Conservation (phyloP, 1,140 invertebrate species). For the Lethrus apterus region DNA sequence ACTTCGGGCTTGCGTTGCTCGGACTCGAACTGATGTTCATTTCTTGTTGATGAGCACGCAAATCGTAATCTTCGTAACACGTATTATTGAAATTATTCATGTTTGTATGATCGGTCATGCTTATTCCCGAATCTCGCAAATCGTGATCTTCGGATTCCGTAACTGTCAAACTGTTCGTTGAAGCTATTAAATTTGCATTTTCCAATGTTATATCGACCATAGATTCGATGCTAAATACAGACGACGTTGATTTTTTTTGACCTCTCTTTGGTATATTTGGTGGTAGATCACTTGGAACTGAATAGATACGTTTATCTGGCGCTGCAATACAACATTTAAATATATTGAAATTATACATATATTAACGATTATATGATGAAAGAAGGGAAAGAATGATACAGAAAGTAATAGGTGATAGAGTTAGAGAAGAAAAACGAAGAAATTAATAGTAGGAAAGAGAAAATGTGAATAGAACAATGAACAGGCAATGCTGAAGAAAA, state of each 20-base stretch:
- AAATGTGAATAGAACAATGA: too few species aligned
- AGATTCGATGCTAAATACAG: conserved; percentile 34
- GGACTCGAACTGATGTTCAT: conserved; percentile 39
- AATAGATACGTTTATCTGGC: conserved; percentile 49
- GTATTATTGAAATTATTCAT: conserved; percentile 50
- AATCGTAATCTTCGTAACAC: conserved; percentile 51
- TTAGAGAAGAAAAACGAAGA: too few species aligned
- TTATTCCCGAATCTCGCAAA: conserved; percentile 49
- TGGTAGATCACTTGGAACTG: conserved; percentile 40
- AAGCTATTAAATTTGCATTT: conserved; percentile 41
- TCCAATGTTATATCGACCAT: conserved; percentile 37
- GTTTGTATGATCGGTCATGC: conserved; percentile 46
- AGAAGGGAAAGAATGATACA: too few species aligned
- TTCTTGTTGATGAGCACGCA: conserved; percentile 42
- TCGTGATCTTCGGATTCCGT: conserved; percentile 38
- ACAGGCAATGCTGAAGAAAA: too few species aligned
- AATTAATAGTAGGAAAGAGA: too few species aligned
- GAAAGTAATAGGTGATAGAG: too few species aligned
- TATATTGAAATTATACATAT: too few species aligned
- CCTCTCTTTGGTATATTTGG: conserved; percentile 54
- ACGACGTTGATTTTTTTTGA: conserved; percentile 43
- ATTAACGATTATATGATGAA: too few species aligned
- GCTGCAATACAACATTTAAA: conserved; percentile 37
- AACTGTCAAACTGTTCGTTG: conserved; percentile 30
- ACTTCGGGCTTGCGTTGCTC: conserved; percentile 34